phyloP scores from a whole-genome alignment of 2,888 invertebrate species.

The Hemistola chrysoprasaria region DNA sequence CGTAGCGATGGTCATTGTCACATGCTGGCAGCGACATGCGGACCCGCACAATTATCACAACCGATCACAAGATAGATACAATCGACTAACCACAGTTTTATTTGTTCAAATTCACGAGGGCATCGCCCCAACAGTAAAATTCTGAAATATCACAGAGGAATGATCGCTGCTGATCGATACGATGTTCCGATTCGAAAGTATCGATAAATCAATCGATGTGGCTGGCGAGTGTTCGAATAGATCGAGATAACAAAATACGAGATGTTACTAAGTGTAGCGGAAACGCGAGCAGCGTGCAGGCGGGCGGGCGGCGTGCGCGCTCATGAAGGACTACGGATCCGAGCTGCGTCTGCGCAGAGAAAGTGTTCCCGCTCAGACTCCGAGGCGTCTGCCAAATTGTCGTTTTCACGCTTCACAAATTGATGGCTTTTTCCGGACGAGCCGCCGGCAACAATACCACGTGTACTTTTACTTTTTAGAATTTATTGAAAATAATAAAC shows the following conservation, averaged over 20 bases:
- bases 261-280: slow-evolving; percentile 36
- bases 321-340: slow-evolving; percentile 60
- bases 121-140: slow-evolving; percentile 48
- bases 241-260: slow-evolving; percentile 36
- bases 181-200: slow-evolving; percentile 31
- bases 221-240: slow-evolving; percentile 30
- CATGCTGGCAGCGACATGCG: slow-evolving; percentile 49
- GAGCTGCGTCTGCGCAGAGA: slow-evolving; percentile 68
- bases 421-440: slow-evolving; percentile 67
- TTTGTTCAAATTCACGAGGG: slow-evolving; percentile 43
- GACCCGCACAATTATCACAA: slow-evolving; percentile 51
- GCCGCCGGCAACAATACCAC: slow-evolving; percentile 50
- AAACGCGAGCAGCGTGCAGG: slow-evolving; percentile 47
- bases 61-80: slow-evolving; percentile 43
- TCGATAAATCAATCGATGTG: slow-evolving; percentile 41
- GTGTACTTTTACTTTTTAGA: slow-evolving; percentile 28
- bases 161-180: slow-evolving; percentile 39
- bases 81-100: slow-evolving; percentile 31
- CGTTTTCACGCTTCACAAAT: slow-evolving; percentile 74
- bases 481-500: slow-evolving; percentile 27
- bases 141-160: slow-evolving; percentile 44
- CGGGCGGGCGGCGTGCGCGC: slow-evolving; percentile 51
- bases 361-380: slow-evolving; percentile 77
- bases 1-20: slow-evolving; percentile 68
- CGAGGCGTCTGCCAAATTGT: slow-evolving; percentile 76